A percentile compares a stretch with the other conserved stretches of the same genome.
Conservation (phyloP, 1,140 invertebrate species). For the Eciton burchellii region DNA sequence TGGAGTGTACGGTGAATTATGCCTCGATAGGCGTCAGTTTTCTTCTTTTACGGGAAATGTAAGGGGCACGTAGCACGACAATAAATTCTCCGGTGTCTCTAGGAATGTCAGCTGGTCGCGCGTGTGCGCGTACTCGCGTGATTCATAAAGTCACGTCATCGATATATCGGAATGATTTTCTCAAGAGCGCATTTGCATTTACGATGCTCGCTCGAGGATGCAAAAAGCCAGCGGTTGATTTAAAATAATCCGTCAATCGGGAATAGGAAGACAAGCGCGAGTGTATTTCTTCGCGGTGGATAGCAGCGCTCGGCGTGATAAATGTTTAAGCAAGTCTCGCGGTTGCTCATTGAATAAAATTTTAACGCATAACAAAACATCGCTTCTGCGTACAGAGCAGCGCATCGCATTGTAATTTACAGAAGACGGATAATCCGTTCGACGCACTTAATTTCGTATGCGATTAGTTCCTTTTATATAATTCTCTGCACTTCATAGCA, state of each 20-base stretch:
- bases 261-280: slow-evolving; percentile 8
- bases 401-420: neutral
- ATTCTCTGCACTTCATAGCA: too few species aligned
- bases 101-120: slow-evolving; percentile 66
- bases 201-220: neutral
- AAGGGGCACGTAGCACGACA: slow-evolving; percentile 48
- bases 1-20: slow-evolving; percentile 50
- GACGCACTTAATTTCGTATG: neutral
- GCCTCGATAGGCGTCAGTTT: slow-evolving; percentile 50
- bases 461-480: too few species aligned
- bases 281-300: slow-evolving; percentile 39
- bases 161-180: slow-evolving; percentile 66
- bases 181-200: slow-evolving; percentile 19
- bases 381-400: neutral
- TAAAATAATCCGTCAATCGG: slow-evolving; percentile 46
- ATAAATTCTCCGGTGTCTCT: slow-evolving; percentile 67
- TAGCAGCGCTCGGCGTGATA: slow-evolving; percentile 24
- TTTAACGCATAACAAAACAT: slow-evolving; percentile 23
- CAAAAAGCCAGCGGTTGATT: slow-evolving; percentile 5
- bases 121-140: slow-evolving; percentile 50
- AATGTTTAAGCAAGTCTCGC: slow-evolving; percentile 24
- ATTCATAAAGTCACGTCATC: slow-evolving; percentile 72
- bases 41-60: slow-evolving; percentile 67
- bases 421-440: neutral
- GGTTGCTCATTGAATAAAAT: slow-evolving; percentile 43